phyloP scores from a whole-genome alignment of 2,888 invertebrate species.

The Tachina lurida region DNA sequence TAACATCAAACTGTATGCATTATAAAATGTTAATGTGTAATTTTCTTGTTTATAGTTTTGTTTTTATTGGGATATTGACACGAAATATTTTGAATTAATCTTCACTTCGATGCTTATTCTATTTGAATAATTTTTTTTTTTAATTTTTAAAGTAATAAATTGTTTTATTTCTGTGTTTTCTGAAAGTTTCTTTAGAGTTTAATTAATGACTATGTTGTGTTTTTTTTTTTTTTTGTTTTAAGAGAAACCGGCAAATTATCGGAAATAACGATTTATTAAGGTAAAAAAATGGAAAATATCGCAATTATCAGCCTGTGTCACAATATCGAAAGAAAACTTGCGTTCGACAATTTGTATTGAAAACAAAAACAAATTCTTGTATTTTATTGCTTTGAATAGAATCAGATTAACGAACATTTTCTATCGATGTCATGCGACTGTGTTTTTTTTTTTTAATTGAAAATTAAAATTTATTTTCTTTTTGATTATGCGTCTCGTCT shows the following conservation, averaged over 20 bases:
- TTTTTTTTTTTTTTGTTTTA: neutral
- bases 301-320: no score
- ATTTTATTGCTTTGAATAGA: neutral
- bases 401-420: no score
- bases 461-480: neutral
- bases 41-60: constrained; percentile 5
- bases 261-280: constrained; percentile 6
- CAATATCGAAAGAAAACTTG: neutral
- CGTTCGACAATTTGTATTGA: neutral
- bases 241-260: constrained; percentile 48
- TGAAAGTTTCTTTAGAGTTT: constrained; percentile 15
- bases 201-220: constrained; percentile 28
- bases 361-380: neutral
- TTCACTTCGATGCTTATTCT: constrained; percentile 37
- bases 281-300: neutral
- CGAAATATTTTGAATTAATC: constrained; percentile 44
- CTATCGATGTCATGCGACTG: no score
- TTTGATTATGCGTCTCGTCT: constrained; percentile 52
- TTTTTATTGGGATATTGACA: constrained; percentile 37
- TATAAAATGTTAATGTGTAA: constrained; percentile 29
- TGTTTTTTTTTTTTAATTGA: neutral
- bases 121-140: neutral
- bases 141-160: constrained; percentile 25
- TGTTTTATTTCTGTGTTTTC: constrained; percentile 19
- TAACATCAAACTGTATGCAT: constrained; percentile 41